Evolutionary conservation across 1,140 invertebrate genomes (phyloP).

Genomic region (Megalopta genalis): DNA sequence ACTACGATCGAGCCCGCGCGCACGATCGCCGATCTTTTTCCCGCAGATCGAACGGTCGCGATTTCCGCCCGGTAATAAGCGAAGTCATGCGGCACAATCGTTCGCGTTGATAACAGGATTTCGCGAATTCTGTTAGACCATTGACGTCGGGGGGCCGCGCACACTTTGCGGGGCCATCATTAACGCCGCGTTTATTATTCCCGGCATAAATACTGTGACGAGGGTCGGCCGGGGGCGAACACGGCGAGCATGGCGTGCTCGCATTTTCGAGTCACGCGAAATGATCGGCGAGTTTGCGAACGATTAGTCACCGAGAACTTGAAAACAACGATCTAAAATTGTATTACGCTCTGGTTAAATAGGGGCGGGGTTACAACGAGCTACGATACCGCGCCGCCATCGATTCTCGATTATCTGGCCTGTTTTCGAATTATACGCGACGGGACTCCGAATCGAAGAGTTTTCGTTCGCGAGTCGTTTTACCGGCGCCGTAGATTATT

Average conservation of each 20-base stretch:
- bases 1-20: no score
- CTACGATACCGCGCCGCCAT: background rate
- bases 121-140: conserved; percentile 8
- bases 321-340: conserved; percentile 1
- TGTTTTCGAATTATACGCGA: background rate
- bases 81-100: no score
- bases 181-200: conserved; percentile 48
- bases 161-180: conserved; percentile 33
- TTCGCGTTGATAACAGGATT: conserved; percentile 38
- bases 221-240: background rate
- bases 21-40: no score
- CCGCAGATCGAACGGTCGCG: no score
- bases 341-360: background rate
- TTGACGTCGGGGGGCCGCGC: background rate
- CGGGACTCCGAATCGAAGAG: no score
- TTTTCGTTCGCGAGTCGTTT: no score
- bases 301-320: conserved; percentile 30
- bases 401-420: background rate
- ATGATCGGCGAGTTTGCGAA: background rate
- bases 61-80: conserved; percentile 3
- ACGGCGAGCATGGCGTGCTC: no score
- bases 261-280: background rate
- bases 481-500: no score
- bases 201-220: conserved; percentile 16
- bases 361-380: background rate